phyloP scores from a whole-genome alignment of 2,113 vertebrate genomes.

The Grantiella picta region DNA sequence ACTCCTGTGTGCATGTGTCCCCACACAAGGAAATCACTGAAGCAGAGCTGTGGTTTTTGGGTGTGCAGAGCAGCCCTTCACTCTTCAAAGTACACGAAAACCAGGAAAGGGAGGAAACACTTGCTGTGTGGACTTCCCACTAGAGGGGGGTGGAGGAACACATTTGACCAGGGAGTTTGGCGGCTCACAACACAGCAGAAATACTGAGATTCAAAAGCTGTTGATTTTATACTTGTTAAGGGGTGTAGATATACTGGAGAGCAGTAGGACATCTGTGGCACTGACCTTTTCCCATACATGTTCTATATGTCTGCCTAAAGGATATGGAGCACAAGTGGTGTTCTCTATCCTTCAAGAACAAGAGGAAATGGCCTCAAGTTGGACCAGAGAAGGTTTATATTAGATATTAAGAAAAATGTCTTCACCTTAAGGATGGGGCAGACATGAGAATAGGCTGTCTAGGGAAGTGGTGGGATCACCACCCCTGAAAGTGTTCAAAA shows the following conservation, averaged over 20 bases:
- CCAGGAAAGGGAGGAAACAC: background rate
- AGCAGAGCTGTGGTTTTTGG: accelerated
- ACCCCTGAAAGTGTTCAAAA: background rate
- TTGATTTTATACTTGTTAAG: background rate
- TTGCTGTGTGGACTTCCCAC: background rate
- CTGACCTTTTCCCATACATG: background rate
- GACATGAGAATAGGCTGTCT: background rate
- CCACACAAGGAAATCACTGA: background rate
- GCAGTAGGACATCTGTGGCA: background rate
- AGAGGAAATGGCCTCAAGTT: background rate
- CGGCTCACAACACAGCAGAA: background rate
- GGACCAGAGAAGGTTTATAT: background rate
- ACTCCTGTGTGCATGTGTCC: accelerated
- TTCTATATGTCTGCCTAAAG: background rate
- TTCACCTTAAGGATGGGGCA: background rate
- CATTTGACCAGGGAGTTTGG: background rate
- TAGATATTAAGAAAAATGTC: background rate
- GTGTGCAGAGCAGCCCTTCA: background rate
- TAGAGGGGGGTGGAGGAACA: background rate
- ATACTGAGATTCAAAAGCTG: background rate
- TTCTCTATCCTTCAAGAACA: background rate
- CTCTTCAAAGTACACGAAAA: background rate
- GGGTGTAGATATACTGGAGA: background rate
- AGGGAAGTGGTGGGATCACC: background rate
- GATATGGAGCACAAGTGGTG: background rate